Evolutionary conservation across 2,113 vertebrate species (phyloP).

Genomic region (Piaya cayana): DNA sequence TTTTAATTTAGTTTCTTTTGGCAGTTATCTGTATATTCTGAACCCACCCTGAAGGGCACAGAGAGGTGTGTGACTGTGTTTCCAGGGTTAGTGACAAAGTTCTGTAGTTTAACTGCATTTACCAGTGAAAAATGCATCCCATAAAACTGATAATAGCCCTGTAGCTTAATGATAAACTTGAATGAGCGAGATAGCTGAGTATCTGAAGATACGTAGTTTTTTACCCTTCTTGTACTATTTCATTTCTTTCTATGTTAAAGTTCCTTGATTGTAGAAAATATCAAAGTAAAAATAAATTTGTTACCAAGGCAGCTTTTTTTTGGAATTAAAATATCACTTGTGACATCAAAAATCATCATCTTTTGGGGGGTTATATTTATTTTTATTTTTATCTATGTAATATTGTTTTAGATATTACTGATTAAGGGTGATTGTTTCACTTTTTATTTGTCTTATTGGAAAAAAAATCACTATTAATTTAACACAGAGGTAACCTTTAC

Average conservation of each 20-base stretch:
- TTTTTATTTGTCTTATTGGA: neutral
- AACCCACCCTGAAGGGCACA: neutral
- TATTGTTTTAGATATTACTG: neutral
- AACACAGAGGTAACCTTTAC: neutral
- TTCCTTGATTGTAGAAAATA: neutral
- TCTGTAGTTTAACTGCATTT: neutral
- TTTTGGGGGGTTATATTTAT: neutral
- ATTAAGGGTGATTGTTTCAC: neutral
- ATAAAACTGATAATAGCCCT: neutral
- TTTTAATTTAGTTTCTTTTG: neutral
- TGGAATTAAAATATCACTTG: neutral
- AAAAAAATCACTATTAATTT: neutral
- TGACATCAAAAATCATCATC: neutral
- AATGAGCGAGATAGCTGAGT: neutral
- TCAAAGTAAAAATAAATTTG: neutral
- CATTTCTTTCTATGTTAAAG: neutral
- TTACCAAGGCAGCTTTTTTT: neutral
- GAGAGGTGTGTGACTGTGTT: neutral
- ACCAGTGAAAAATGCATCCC: neutral
- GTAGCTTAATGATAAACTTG: neutral
- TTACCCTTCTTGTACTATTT: neutral
- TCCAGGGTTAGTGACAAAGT: neutral
- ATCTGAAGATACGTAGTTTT: neutral
- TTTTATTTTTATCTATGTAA: neutral
- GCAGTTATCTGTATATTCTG: neutral